phyloP scores from a whole-genome alignment of 2,888 invertebrate species.

The Malthinus flaveolus region DNA sequence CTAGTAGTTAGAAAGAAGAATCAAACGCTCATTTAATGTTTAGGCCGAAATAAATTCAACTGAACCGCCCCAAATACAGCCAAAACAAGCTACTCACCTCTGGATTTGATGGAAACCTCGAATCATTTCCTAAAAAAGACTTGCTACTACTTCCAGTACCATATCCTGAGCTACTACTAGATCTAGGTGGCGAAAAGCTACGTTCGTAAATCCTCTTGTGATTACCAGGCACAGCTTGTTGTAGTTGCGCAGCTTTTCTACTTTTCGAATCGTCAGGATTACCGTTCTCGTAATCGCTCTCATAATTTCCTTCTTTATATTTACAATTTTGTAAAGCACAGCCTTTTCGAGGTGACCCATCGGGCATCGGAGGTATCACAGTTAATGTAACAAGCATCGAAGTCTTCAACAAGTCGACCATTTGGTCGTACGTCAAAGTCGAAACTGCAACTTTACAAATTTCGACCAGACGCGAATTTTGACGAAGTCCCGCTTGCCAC shows the following conservation, averaged over 20 bases:
- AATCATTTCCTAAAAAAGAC: constrained; percentile 44
- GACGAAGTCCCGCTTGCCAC: constrained; percentile 82
- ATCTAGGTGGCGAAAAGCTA: constrained; percentile 76
- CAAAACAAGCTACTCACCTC: constrained; percentile 24
- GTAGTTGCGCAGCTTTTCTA: constrained; percentile 55
- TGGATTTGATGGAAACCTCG: constrained; percentile 32
- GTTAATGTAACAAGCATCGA: constrained; percentile 84
- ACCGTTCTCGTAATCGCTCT: constrained; percentile 72
- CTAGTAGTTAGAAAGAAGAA: too few species aligned
- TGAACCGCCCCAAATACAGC: too few species aligned
- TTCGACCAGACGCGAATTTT: constrained; percentile 88
- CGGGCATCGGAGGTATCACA: constrained; percentile 74
- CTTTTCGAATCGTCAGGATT: constrained; percentile 54
- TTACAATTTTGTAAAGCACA: constrained; percentile 68
- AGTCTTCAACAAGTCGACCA: constrained; percentile 89
- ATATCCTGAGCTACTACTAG: constrained; percentile 79
- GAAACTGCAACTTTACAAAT: constrained; percentile 69
- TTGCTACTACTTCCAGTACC: constrained; percentile 72
- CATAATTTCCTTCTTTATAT: constrained; percentile 63
- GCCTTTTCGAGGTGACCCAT: constrained; percentile 70
- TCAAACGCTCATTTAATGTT: too few species aligned
- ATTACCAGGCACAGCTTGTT: constrained; percentile 61
- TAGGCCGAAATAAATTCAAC: too few species aligned
- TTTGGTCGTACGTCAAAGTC: constrained; percentile 87
- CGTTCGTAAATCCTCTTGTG: constrained; percentile 74